Evolutionary conservation across 2,888 invertebrate species (phyloP), one percentile per base, ranked within the genome.

Genomic region (Dasypolia templi): DNA sequence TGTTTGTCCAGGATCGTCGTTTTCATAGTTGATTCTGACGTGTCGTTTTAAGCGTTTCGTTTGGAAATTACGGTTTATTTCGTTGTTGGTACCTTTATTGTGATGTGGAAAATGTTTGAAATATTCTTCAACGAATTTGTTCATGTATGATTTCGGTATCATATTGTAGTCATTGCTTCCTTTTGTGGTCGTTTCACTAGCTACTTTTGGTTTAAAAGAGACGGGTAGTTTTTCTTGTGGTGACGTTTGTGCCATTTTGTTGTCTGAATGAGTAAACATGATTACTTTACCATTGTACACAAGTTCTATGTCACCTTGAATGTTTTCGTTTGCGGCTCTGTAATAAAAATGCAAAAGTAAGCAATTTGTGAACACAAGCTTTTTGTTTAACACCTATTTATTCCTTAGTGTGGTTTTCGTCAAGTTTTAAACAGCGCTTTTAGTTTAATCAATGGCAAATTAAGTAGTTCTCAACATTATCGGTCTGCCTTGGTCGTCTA

Each of bases 261-360:
- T 62, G 2, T 82, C 79, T 6, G 80, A 63, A 62, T 65, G 59
- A 9, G 78, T 89, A 22, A 93, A 88, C 82, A 91, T 92, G 0
- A 94, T 81, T 22, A 89, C 72, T 86, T 92, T 92, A 0, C 94
- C 95, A 65, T 95, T 95, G 71, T 93, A 94, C 32, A 93, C 89
- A 2, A 95, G 59, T 82, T 93, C 92, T 0, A 95, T 85, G 7
- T 92, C 78, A 0, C 94, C 94, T 85, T 92, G 90, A 0, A 94
- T 79, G 49, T 90, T 90, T 55, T 93, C 92, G 11, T 87, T 90
- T 44, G 86, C 74, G 1, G 82, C 77, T 53, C 93, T 94, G 89
- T 39, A 92, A 92, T 64, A 65, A 32, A 79, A 49, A 39, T 35
- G 3, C 3, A 32, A 64, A 35, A 35, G 1, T 19, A 11, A 19